Base-by-base conservation (phyloP, 2,888 invertebrate species). In the Clanis bilineata region DNA sequence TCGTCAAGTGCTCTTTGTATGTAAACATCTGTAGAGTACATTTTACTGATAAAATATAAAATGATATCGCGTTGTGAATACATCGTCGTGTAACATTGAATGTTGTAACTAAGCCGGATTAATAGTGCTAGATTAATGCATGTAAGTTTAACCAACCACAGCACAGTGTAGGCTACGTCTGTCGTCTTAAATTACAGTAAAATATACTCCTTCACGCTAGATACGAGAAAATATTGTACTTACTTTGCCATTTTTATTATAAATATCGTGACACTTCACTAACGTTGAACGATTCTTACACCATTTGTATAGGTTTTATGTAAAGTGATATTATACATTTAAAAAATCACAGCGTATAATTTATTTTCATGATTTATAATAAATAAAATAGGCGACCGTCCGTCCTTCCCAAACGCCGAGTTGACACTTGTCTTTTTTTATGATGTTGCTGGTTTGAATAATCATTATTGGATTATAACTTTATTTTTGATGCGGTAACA, bases 191-290 rank as follows among this genome's bases (percentile, higher is more conserved):
- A 62, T 75, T 78, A 70, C 75, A 65, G 62, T 60, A 63, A 56
- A 62, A 58, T 73, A 74, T 75, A 71, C 67, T 67, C 64, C 71
- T 72, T 69, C 59, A 73, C 67, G 67, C 60, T 38, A 67, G 62
- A 68, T 62, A 67, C n/a, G 62, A 65, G 68, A 66, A n/a, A 59
- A 71, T 70, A 68, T 64, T 65, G 51, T 44, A 86, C 90, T 86
- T 72, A 90, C 90, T 90, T 90, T 73, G 90, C 88, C 90, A 90
- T 90, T 76, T 84, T 88, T 78, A 18, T 51, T 51, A 28, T 36
- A 23, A n/a, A n/a, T 47, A 21, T 69, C 68, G 64, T 63, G 59
- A 68, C 61, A 36, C 57, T 41, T 64, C 66, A 65, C 69, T 57
- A 63, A 51, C 15, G 55, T 10, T 38, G 39, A 39, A 56, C 38